A percentile compares a stretch with the other conserved stretches of the same genome.
These are phyloP conservation scores for Helicoverpa assulta DNA, from an alignment of 2,888 invertebrate species.

Conservation along the genomic window DNA sequence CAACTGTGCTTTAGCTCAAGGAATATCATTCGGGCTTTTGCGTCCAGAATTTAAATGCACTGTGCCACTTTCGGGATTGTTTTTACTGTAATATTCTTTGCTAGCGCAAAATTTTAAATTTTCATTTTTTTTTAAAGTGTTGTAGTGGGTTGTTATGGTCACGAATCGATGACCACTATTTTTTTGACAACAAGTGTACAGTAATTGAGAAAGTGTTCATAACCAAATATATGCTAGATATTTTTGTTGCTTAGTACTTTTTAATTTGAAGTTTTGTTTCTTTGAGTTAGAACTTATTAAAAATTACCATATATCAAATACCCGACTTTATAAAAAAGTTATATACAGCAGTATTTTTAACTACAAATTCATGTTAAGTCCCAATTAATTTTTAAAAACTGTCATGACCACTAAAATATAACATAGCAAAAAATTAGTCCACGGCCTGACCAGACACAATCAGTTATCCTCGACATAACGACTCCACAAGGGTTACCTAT, in stretches of 20 bases:
- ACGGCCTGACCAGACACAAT: conserved; percentile 35
- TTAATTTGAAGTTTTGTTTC: too few species aligned
- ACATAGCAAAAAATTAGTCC: neutral
- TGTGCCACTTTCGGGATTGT: neutral
- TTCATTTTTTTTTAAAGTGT: neutral
- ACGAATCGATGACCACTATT: too few species aligned
- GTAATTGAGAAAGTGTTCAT: too few species aligned
- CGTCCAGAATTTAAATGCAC: neutral
- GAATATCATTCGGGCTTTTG: neutral
- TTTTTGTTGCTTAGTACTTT: too few species aligned
- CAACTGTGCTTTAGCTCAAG: neutral
- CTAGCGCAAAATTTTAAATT: neutral
- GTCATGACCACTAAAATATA: neutral
- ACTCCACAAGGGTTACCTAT: conserved; percentile 8
- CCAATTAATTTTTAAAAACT: neutral
- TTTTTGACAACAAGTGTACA: too few species aligned
- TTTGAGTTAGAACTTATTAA: too few species aligned
- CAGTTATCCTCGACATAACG: conserved; percentile 20
- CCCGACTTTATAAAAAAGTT: too few species aligned
- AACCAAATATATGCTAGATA: too few species aligned
- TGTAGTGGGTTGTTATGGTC: too few species aligned
- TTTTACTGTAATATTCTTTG: neutral
- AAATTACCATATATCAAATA: too few species aligned
- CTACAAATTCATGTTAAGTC: neutral
- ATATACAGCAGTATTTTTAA: neutral